Percentiles rank a stretch among this genome's conserved stretches.
These are phyloP conservation scores for Ganaspis sp. DNA, from an alignment of 1,140 invertebrate genomes.

Conservation along the genomic window DNA sequence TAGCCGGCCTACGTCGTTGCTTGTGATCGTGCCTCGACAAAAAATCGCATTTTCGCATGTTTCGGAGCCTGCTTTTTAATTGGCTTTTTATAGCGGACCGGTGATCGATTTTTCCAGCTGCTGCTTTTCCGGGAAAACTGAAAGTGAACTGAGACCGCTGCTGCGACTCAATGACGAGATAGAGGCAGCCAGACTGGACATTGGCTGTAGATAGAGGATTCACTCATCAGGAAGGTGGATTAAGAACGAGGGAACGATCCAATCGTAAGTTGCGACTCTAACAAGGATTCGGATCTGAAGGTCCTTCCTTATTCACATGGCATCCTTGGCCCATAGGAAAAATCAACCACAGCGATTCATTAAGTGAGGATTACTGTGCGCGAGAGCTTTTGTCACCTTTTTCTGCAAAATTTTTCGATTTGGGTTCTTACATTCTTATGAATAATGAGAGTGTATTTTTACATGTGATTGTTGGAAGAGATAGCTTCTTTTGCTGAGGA, in stretches of 20 bases:
- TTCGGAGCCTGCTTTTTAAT: conserved; percentile 14
- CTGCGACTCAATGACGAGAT: conserved; percentile 19
- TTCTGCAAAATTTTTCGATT: neutral
- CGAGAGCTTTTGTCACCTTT: neutral
- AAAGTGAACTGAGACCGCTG: conserved; percentile 1
- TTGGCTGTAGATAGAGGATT: neutral
- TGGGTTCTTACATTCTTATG: too few relatives aligned
- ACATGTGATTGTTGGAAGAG: neutral
- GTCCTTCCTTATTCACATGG: neutral
- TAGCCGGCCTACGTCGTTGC: conserved; percentile 70
- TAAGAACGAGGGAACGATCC: conserved; percentile 5
- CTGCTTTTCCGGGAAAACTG: neutral
- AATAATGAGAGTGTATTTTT: neutral
- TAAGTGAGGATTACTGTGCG: conserved; percentile 9
- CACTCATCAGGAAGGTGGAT: conserved; percentile 14
- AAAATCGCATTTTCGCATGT: conserved; percentile 29
- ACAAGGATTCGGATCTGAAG: neutral
- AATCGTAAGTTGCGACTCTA: conserved; percentile 13
- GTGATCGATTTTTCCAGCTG: neutral
- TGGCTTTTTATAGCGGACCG: neutral
- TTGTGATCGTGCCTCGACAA: conserved; percentile 44
- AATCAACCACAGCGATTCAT: neutral
- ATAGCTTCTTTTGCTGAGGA: too few relatives aligned
- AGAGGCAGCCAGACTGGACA: neutral
- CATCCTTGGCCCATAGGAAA: neutral